phyloP scores from a whole-genome alignment of 2,113 vertebrate genomes.

The Trochalopteron elliotii region DNA sequence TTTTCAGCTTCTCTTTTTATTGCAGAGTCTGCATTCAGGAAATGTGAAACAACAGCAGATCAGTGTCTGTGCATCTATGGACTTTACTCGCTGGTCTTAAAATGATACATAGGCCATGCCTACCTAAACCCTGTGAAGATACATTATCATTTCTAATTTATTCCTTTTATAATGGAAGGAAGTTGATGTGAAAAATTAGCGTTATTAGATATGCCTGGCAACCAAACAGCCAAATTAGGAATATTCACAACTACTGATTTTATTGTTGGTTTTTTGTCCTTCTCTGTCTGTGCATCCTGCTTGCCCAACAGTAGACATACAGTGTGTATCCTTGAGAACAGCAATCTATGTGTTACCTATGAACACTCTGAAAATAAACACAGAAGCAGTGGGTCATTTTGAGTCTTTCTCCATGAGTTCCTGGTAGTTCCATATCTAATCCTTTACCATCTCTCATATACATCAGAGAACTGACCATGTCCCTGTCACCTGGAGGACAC shows the following conservation, averaged over 20 bases:
- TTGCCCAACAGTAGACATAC: background rate
- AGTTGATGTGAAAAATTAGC: background rate
- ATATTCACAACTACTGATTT: background rate
- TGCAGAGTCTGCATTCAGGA: background rate
- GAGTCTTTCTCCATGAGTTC: background rate
- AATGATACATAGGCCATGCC: background rate
- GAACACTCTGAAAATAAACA: background rate
- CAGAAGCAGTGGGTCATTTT: background rate
- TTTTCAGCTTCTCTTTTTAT: background rate
- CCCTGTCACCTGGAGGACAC: background rate
- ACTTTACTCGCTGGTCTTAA: background rate
- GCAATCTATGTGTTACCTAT: accelerated
- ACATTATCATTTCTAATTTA: background rate
- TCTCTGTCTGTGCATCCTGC: background rate
- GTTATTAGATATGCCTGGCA: background rate
- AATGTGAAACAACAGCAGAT: background rate
- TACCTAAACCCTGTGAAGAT: background rate
- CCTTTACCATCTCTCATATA: background rate
- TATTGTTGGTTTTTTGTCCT: accelerated
- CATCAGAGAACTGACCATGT: background rate
- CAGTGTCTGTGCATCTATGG: background rate
- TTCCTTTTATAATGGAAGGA: background rate
- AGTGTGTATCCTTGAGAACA: background rate
- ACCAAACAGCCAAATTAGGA: background rate
- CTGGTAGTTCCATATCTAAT: background rate